Conservation (phyloP, 2,113 vertebrate species). For the Lophotis ruficrista region DNA sequence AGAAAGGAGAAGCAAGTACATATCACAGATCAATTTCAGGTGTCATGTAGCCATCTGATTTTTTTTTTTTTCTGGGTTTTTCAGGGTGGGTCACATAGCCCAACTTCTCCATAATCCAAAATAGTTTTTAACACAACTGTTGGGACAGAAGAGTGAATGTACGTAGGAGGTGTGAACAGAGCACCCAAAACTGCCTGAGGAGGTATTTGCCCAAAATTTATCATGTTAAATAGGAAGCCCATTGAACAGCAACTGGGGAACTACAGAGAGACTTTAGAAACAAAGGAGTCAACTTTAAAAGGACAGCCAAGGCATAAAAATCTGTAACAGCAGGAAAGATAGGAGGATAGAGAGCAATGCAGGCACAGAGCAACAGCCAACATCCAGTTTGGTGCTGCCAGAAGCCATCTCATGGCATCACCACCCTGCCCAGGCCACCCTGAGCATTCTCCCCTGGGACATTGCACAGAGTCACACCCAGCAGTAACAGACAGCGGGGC, state of each 20-base stretch:
- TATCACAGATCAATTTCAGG: not conserved
- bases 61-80: not conserved
- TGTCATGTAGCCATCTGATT: not conserved
- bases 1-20: not conserved
- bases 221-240: not conserved
- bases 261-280: not conserved
- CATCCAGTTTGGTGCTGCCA: not conserved
- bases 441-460: not conserved
- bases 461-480: no score
- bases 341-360: not conserved
- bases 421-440: not conserved
- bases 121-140: not conserved
- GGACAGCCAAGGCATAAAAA: not conserved
- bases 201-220: not conserved
- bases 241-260: not conserved
- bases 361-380: not conserved
- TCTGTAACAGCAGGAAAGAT: not conserved
- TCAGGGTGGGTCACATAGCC: not conserved
- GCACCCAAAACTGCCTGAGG: not conserved
- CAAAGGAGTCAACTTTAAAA: not conserved
- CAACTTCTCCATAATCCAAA: not conserved
- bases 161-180: not conserved
- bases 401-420: not conserved
- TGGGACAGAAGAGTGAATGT: no score
- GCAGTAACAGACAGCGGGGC: no score